Base-by-base conservation (phyloP, 1,140 invertebrate species). In the Mactra quadrangularis region DNA sequence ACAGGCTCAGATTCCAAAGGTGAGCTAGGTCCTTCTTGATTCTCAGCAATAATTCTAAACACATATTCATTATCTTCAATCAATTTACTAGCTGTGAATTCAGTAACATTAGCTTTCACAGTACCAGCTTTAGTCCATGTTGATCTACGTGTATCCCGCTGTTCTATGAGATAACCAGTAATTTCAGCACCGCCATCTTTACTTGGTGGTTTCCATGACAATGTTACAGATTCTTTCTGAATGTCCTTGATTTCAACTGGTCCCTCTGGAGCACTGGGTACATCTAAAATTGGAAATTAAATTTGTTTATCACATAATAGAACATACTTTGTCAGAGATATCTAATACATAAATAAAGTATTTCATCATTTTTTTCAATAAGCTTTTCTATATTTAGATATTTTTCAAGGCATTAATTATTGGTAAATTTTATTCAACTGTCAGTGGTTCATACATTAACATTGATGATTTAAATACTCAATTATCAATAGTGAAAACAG, bases 151-250 rank as follows among this genome's bases (percentile, higher is more conserved):
- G 88, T 85, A 55, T 92, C 91, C 22, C 88, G 89, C 68, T 89
- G 91, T 76, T 93, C 93, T 33, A 93, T 83, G 22, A 92, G 38
- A 68, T 93, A 93, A 6, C 83, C 87, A 13, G 90, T 92, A 45
- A 93, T 87, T 31, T 91, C 87, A 38, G 90, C 88, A 22, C 98
- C 98, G 29, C 98, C 98, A 86, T 94, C 93, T 87, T 94, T 93
- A 35, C 96, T 97, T 3, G 99, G 98, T 87, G 98, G 97, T 90
- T 96, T 96, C 99, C 99, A 99, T 94, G 96, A 97, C 7, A 99
- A 94, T 0, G 97, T 98, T 22, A 99, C 99, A 11, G 97, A 98
- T 91, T 99, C 97, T 1, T 97, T 97, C 17, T 97, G 98, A 77
- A 99, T 97, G 89, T 99, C 98, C 33, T 95, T 96, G 0, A 97